Evolutionary conservation across 2,113 vertebrate species (phyloP).

Genomic region (Carassius gibelio): DNA sequence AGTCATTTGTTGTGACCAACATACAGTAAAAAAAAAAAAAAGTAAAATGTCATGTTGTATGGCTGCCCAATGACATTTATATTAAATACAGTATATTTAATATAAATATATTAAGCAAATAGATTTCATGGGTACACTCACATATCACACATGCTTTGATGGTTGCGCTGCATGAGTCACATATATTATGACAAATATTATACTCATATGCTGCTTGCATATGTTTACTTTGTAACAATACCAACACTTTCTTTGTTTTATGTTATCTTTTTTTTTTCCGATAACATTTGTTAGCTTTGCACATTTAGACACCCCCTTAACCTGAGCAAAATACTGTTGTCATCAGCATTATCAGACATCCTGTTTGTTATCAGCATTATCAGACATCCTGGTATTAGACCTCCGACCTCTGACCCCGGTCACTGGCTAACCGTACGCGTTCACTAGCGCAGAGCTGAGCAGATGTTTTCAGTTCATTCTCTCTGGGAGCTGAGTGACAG

Average conservation of each 20-base stretch:
- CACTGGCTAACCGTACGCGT: background rate
- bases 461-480: background rate
- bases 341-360: constrained; percentile 2
- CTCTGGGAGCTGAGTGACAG: constrained; percentile 4
- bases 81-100: too few species aligned
- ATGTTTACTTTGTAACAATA: background rate
- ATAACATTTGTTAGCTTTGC: background rate
- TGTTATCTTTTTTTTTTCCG: background rate
- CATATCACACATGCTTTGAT: background rate
- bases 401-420: background rate
- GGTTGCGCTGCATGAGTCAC: background rate
- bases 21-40: too few species aligned
- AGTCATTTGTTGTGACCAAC: too few species aligned
- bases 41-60: background rate
- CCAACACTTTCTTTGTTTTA: background rate
- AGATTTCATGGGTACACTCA: background rate
- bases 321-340: background rate
- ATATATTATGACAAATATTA: constrained; percentile 8
- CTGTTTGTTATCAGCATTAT: background rate
- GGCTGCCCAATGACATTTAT: background rate
- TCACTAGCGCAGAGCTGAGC: background rate
- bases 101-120: background rate
- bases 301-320: background rate
- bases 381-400: background rate
- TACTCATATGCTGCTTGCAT: background rate